Conservation (phyloP, 2,113 vertebrate species). For the Steatornis caripensis region DNA sequence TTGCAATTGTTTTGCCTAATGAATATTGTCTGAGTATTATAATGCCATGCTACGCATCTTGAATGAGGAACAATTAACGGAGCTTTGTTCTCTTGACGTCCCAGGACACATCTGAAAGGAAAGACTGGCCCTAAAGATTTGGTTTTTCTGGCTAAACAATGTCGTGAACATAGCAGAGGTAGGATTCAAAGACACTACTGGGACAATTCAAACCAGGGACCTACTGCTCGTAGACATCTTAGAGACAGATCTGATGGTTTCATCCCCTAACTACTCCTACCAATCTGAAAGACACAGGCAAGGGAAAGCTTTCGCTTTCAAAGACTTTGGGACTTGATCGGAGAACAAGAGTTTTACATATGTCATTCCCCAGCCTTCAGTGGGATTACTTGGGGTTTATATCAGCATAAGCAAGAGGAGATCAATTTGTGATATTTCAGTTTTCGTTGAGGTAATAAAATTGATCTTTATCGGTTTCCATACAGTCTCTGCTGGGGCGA, state of each 20-base stretch:
- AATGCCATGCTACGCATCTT: not conserved
- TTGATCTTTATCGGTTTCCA: not conserved
- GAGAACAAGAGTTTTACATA: not conserved
- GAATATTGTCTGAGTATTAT: slow-evolving; percentile 25
- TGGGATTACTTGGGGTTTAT: not conserved
- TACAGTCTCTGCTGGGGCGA: not conserved
- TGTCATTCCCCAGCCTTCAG: not conserved
- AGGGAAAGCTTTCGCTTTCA: not conserved
- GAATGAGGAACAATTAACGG: slow-evolving; percentile 30
- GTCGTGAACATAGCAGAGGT: not conserved
- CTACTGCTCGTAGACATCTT: not conserved
- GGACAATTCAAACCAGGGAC: not conserved
- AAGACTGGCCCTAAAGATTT: not conserved
- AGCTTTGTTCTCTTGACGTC: slow-evolving; percentile 8
- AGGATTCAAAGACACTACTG: not conserved
- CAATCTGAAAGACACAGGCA: not conserved
- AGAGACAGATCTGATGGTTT: not conserved
- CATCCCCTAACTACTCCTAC: not conserved
- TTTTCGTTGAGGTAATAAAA: not conserved
- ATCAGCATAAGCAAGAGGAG: not conserved
- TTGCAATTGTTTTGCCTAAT: slow-evolving; percentile 56
- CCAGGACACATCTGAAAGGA: not conserved
- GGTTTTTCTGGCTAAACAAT: not conserved
- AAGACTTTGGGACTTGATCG: not conserved
- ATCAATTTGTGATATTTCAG: not conserved